phyloP scores from a whole-genome alignment of 2,888 invertebrate genomes.

The Heteromyza rotundicornis region DNA sequence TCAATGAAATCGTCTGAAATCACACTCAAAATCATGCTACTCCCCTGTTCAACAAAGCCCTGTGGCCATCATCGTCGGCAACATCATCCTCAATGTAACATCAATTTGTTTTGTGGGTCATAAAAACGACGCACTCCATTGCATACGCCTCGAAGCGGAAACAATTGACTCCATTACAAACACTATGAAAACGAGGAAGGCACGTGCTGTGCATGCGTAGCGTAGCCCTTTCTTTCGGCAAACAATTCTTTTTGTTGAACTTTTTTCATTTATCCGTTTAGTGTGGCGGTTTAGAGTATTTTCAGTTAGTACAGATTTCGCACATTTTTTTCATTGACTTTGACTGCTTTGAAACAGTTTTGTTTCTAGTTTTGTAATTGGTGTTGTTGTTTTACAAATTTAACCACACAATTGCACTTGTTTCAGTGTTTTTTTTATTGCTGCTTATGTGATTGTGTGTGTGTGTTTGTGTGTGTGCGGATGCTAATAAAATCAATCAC shows the following conservation, averaged over 20 bases:
- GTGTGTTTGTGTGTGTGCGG: background rate
- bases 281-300: background rate
- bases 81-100: no score
- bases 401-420: conserved; percentile 1
- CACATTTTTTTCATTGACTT: no score
- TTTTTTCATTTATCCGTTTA: background rate
- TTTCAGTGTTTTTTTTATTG: background rate
- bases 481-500: no score
- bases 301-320: background rate
- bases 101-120: conserved; percentile 18
- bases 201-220: conserved; percentile 2
- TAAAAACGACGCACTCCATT: conserved; percentile 50
- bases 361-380: conserved; percentile 4
- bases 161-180: conserved; percentile 51
- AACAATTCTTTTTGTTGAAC: background rate
- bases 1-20: conserved; percentile 41
- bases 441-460: conserved; percentile 2
- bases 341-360: no score
- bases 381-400: conserved; percentile 23
- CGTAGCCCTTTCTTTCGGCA: background rate
- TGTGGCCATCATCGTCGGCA: no score
- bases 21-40: conserved; percentile 26
- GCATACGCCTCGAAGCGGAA: conserved; percentile 47
- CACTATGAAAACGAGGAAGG: conserved; percentile 18
- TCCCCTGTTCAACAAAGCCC: conserved; percentile 21